These are phyloP conservation scores for Drosophila monieri DNA, from an alignment of 2,888 invertebrate species.

Conservation along the genomic window DNA sequence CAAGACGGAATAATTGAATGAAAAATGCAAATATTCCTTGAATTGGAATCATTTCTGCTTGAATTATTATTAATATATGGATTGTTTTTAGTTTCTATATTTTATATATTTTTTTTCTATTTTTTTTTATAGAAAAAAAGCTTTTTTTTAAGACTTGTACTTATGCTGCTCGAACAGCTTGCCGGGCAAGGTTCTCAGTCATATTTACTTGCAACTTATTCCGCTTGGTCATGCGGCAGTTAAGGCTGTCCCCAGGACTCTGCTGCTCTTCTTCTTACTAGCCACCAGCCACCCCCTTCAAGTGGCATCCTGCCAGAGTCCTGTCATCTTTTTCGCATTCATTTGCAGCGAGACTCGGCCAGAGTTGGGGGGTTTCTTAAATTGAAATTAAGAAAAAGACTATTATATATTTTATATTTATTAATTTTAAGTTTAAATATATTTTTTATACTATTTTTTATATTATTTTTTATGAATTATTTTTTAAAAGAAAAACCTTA, in stretches of 20 bases:
- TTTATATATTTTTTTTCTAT: background rate
- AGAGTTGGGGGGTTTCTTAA: background rate
- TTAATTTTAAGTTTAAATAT: background rate
- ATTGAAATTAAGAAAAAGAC: background rate
- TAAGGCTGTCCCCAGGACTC: slow-evolving; percentile 15
- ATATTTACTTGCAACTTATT: slow-evolving; percentile 44
- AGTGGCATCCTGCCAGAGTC: slow-evolving; percentile 48
- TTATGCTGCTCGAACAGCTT: slow-evolving; percentile 33
- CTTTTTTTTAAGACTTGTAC: background rate
- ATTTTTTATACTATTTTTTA: background rate
- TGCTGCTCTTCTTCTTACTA: background rate
- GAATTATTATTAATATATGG: background rate
- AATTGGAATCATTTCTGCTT: background rate
- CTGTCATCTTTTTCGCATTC: slow-evolving; percentile 72
- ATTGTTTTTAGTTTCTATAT: background rate
- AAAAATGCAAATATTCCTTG: slow-evolving; percentile 48
- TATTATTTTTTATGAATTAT: background rate
- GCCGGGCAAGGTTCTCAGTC: slow-evolving; percentile 30
- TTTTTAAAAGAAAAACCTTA: background rate
- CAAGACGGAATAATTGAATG: slow-evolving; percentile 41
- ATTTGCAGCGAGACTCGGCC: slow-evolving; percentile 52
- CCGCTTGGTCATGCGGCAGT: slow-evolving; percentile 50
- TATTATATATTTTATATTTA: background rate
- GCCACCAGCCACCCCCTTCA: background rate
- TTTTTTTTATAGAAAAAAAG: background rate